Base-by-base conservation (phyloP, 2,888 invertebrate genomes). In the Melipona bicolor region DNA sequence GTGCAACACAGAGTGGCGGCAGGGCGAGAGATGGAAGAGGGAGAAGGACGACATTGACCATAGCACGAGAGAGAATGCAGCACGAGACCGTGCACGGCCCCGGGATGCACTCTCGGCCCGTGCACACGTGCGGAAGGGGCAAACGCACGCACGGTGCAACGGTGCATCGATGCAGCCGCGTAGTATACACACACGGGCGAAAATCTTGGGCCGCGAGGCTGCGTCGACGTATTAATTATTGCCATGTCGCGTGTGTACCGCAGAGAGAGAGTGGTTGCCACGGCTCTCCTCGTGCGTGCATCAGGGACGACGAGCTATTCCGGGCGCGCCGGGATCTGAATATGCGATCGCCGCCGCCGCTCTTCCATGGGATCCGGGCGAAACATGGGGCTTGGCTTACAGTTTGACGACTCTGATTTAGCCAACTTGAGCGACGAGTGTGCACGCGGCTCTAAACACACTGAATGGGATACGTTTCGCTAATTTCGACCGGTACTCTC, bases 171-270 rank as follows among this genome's bases (percentile, higher is more conserved):
- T 62, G 83, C 59, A 61, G 4, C 43, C 77, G 61, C 36, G 59
- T 62, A 43, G 59, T 62, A n/a, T 61, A 32, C 61, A 24, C 54
- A 43, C 65, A 32, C 65, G 21, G 65, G 32, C 78, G 85, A 85
- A 82, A 85, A 85, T 79, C 75, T 69, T 85, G n/a, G 62, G 59
- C 65, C 52, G 43, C 43, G n/a, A 67, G 52, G 61, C 43, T 61
- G 49, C 74, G 76, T 78, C 77, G 78, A 80, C 77, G 80, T 80
- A 83, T 83, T 86, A 86, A 86, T 86, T 83, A 83, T 86, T 76
- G 73, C 74, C 65, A 76, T 67, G 80, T 86, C 77, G 75, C 71
- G 76, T 68, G 76, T 72, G 68, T 64, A 79, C 54, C 68, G 75
- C 49, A 5, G 32, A 32, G 32, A 5, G 61, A 73, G 54, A 74